Conservation (phyloP, 2,888 invertebrate genomes). For the Suillia variegata region DNA sequence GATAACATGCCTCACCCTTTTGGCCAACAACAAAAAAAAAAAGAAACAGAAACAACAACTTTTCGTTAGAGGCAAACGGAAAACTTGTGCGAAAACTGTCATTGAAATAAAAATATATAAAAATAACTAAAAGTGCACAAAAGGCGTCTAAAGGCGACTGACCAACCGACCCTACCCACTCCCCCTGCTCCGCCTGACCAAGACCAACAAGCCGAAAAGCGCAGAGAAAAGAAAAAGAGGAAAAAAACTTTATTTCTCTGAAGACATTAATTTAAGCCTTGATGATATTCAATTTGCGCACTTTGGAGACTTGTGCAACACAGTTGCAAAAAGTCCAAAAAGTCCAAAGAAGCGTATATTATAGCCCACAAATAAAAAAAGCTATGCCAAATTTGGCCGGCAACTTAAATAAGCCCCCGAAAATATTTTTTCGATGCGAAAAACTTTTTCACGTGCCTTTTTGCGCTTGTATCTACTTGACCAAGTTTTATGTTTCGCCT, state of each 20-base stretch:
- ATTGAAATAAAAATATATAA: not conserved
- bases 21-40: not conserved
- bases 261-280: conserved; percentile 53
- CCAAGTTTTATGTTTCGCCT: too few species aligned
- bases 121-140: conserved; percentile 4
- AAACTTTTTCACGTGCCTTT: conserved; percentile 43
- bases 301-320: conserved; percentile 46
- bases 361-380: not conserved
- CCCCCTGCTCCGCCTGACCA: too few species aligned
- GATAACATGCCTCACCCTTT: not conserved
- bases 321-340: conserved; percentile 19
- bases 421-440: conserved; percentile 25
- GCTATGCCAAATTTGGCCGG: not conserved
- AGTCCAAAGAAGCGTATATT: conserved; percentile 5
- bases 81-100: not conserved
- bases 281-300: conserved; percentile 55
- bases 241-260: conserved; percentile 23
- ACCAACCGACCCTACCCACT: too few species aligned
- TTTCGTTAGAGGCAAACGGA: not conserved
- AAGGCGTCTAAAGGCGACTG: not conserved
- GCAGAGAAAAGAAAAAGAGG: conserved; percentile 1
- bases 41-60: not conserved
- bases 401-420: conserved; percentile 16
- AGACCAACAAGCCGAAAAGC: not conserved
- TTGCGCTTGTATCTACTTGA: too few species aligned